Base-by-base conservation (phyloP, 2,888 invertebrate genomes). In the Petrolisthes manimaculis region DNA sequence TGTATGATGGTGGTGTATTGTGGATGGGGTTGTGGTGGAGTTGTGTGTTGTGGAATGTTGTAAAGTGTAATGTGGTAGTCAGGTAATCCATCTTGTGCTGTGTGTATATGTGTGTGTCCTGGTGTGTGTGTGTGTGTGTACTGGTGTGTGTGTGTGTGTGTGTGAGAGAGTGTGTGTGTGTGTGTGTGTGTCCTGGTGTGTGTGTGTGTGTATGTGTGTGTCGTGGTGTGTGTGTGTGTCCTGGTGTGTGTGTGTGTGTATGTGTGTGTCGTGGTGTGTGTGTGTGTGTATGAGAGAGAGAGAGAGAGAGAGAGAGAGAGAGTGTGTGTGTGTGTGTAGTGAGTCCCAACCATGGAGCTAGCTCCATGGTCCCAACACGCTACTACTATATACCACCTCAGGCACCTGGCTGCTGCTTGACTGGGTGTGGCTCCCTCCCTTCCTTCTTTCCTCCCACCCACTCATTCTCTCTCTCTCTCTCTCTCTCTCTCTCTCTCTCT, bases 401-500 rank as follows among this genome's bases (percentile, higher is more conserved):
- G 61, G 61, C 12, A 12, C 12, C 12, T 9, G 18, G 61, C 9
- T 9, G 12, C 18, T 61, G 61, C 61, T 9, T 61, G 18, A 61
- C 9, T 61, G 9, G 18, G 18, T 61, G 61, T 9, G 18, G 61
- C 61, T 61, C 18, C 61, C 18, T 61, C 18, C 61, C 18, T 61
- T 18, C 61, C 3, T 0, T 3, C 18, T 2, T 61, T 3, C 18
- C 61, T 61, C 61, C 18, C 12, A 2, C 9, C 61, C 61, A 61
- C 18, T 18, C 61, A n/a, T 21, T n/a, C 21, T 4, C 71, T 71
- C 18, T 71, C 71, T 71, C 2, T 3, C 71, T 71, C 71, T 71
- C 71, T 71, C 71, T 71, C 71, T 71, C 71, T 71, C 71, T 71
- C 71, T 61, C 61, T 61, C 61, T 12, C 3, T 61, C 61, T 61